These are phyloP conservation scores for Psittacula cyanocephala DNA, from an alignment of 2,113 vertebrate genomes.

Conservation along the genomic window DNA sequence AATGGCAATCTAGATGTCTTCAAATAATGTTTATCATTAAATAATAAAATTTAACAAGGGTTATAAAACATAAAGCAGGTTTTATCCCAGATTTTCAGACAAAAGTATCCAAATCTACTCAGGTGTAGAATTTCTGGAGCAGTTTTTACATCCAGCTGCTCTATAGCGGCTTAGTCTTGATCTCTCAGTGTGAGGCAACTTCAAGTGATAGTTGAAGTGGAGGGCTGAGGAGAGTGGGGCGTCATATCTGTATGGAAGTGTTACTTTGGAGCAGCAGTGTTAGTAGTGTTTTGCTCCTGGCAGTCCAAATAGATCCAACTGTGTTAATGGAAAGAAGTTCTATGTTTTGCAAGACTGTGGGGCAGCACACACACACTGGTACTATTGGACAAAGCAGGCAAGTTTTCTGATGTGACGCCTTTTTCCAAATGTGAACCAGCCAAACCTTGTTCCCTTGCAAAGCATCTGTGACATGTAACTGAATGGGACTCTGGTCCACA, in stretches of 20 bases:
- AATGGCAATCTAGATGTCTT: neutral
- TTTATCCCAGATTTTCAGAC: neutral
- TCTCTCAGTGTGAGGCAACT: neutral
- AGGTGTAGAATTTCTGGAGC: neutral
- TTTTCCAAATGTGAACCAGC: neutral
- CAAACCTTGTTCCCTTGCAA: neutral
- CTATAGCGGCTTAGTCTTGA: neutral
- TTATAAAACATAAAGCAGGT: neutral
- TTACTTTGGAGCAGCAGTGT: neutral
- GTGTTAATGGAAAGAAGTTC: neutral
- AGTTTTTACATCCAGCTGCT: neutral
- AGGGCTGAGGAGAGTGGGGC: too few species aligned
- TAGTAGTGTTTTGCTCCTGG: neutral
- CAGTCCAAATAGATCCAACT: rapidly evolving
- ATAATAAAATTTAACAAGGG: neutral
- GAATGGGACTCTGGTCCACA: neutral
- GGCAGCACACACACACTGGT: neutral
- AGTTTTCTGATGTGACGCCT: neutral
- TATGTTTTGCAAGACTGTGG: neutral
- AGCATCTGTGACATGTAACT: neutral
- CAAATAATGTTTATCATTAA: neutral
- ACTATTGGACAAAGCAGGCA: neutral
- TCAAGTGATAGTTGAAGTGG: too few species aligned
- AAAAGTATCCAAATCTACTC: neutral
- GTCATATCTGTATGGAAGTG: neutral